Base-by-base conservation (phyloP, 2,888 invertebrate species). In the Aricia artaxerxes region DNA sequence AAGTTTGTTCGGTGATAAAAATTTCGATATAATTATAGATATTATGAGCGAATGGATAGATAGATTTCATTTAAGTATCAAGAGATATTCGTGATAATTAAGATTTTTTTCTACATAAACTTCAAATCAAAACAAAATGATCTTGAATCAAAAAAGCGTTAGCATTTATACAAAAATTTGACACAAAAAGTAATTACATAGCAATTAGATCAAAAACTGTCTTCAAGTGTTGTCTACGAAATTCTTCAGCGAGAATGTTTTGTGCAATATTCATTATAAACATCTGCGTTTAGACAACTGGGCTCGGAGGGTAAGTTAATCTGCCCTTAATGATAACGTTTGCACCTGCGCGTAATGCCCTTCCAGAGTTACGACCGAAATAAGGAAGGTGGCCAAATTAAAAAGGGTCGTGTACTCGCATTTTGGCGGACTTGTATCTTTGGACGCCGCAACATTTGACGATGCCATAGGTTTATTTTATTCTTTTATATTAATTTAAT, bases 301-400 rank as follows among this genome's bases (percentile, higher is more conserved):
- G 85, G 86, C 88, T 83, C 86, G 84, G 87, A 83, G 88, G 89
- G 89, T 86, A 88, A 89, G 85, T 87, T 89, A 90, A 92, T 91
- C 90, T 88, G 81, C 85, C 82, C 87, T 88, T 92, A 92, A 92
- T 89, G 91, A 90, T 90, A 89, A 88, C 87, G 87, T 88, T 86
- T 87, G 88, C 92, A 92, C 92, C 93, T 92, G 93, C 86, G 87
- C 85, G 86, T 85, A 85, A 88, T 88, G 86, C 88, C 85, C 86
- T 85, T 80, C 84, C 82, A 86, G 88, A 90, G 91, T 89, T 90
- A 90, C 88, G 86, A 79, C 86, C 84, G 83, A 86, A 85, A 87
- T 84, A 86, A 86, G 87, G 86, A 83, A 85, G 84, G 84, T 85
- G 85, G 81, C 82, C 82, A 82, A 85, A 87, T 86, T 85, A 85